Evolutionary conservation across 2,113 vertebrate species (phyloP).

Genomic region (Trichomycterus rosablanca): DNA sequence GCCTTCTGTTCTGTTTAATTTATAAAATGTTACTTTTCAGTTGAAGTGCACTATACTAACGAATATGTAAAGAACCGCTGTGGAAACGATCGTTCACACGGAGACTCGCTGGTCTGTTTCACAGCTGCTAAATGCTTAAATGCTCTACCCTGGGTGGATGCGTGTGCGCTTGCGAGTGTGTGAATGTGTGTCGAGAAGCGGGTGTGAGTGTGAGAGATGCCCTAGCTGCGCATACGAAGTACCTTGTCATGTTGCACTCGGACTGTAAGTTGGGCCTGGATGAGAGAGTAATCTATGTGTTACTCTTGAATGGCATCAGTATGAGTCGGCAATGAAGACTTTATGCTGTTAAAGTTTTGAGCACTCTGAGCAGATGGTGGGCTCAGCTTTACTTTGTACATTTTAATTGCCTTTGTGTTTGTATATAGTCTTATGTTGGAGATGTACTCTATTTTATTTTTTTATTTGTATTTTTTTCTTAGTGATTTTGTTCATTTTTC

Average conservation of each 20-base stretch:
- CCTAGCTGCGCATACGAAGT: constrained; percentile 12
- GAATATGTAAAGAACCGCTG: constrained; percentile 14
- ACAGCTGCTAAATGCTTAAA: constrained; percentile 37
- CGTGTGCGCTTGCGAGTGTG: constrained; percentile 18
- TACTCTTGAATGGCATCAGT: constrained; percentile 61
- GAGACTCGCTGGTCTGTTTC: constrained; percentile 5
- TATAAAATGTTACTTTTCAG: constrained; percentile 4
- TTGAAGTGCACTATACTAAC: constrained; percentile 57
- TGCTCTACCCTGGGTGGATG: constrained; percentile 18
- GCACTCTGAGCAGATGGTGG: constrained; percentile 32
- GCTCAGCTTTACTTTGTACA: constrained; percentile 37
- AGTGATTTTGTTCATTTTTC: constrained; percentile 30
- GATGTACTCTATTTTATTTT: neutral
- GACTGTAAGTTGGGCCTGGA: constrained; percentile 48
- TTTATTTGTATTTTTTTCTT: constrained; percentile 29
- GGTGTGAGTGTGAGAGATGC: neutral
- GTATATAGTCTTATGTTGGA: constrained; percentile 33
- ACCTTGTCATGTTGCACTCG: constrained; percentile 24
- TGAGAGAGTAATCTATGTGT: constrained; percentile 54
- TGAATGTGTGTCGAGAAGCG: constrained; percentile 22
- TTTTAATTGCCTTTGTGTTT: constrained; percentile 44
- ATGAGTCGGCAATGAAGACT: constrained; percentile 53
- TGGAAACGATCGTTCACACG: neutral
- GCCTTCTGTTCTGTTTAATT: constrained; percentile 31
- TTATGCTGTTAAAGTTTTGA: constrained; percentile 55